A percentile compares a stretch with the other conserved stretches of the same genome.
Conservation (phyloP, 2,113 vertebrate species). For the Peromyscus californicus region DNA sequence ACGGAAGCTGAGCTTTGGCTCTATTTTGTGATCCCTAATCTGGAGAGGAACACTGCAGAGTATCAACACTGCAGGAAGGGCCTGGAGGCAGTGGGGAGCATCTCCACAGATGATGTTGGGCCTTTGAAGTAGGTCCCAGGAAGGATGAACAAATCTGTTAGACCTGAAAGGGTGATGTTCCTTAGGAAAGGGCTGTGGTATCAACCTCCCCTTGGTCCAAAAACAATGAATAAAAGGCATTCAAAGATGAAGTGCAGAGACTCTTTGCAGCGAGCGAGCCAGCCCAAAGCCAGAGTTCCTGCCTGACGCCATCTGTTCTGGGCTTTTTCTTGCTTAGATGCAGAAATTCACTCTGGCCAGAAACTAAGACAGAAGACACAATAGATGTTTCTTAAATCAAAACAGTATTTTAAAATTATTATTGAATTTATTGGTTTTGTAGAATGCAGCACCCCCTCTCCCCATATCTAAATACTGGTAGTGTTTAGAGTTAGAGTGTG, state of each 20-base stretch:
- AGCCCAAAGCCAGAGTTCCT: background rate
- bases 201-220: background rate
- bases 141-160: background rate
- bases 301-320: background rate
- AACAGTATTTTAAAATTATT: background rate
- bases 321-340: background rate
- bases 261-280: fast-evolving
- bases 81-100: background rate
- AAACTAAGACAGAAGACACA: background rate
- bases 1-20: background rate
- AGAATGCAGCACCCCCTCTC: background rate
- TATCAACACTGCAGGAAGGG: fast-evolving
- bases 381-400: background rate
- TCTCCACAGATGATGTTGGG: background rate
- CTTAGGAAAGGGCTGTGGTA: background rate
- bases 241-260: background rate
- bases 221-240: background rate
- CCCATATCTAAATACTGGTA: background rate
- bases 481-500: background rate
- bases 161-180: background rate
- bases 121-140: background rate
- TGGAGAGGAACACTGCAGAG: background rate
- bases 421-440: background rate
- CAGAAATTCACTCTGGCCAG: background rate
- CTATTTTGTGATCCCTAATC: background rate